These are phyloP conservation scores for Xiphorhynchus erythropygius DNA, from an alignment of 2,797 vertebrate species.

Conservation along the genomic window DNA sequence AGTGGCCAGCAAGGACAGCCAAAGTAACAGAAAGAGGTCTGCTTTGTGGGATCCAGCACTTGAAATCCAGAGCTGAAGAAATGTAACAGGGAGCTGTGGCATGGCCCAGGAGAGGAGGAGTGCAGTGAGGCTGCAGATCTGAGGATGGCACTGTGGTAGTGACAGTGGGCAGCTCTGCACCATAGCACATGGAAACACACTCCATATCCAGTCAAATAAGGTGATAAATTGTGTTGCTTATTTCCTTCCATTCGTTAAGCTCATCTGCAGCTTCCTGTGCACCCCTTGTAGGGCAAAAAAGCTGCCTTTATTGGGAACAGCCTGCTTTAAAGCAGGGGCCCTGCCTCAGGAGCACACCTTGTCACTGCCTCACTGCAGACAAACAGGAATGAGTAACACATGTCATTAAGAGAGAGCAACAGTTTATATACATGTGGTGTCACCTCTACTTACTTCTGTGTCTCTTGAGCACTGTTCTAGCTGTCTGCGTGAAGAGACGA, in stretches of 20 bases:
- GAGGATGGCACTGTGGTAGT: constrained; percentile 39
- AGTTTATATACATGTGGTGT: not conserved
- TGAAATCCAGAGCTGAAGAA: not conserved
- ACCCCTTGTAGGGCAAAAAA: not conserved
- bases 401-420: not conserved
- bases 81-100: not conserved
- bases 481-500: not conserved
- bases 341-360: not conserved
- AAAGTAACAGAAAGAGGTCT: not conserved
- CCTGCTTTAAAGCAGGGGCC: not conserved
- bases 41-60: not conserved
- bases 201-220: not conserved
- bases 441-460: not conserved
- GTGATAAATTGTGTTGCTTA: not conserved
- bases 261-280: not conserved
- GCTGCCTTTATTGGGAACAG: not conserved
- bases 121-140: not conserved
- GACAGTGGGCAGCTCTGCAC: not conserved
- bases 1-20: not conserved
- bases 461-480: not conserved
- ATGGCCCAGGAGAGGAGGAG: not conserved
- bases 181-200: accelerated
- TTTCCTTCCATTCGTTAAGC: not conserved
- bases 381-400: accelerated
- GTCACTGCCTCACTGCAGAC: not conserved